Evolutionary conservation across 2,113 vertebrate species (phyloP), one percentile per base, ranked within the genome.

Genomic region (Tricholaema leucomelas): DNA sequence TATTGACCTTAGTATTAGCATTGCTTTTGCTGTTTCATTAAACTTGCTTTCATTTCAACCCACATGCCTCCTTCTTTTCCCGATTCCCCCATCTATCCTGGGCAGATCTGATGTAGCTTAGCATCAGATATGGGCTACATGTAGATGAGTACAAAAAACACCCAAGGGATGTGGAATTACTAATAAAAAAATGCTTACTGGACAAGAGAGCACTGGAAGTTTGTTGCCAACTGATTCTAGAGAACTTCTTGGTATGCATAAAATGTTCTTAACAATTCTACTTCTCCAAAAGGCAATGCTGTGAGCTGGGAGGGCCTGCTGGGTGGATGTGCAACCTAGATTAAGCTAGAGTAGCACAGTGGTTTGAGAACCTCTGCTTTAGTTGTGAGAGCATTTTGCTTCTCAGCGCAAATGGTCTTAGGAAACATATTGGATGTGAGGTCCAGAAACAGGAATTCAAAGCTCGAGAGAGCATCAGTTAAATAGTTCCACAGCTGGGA

Each of bases 241-340:
- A 88, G 60, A 80, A 72, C 30, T 17, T 63, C 46, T 33, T 74
- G 87, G 19, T 46, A 13, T 46, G 30, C 9, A 30, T 58, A 18
- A 46, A 56, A 56, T 36, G 46, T 66, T 58, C 65, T 65, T 38
- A 76, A 28, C 10, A 28, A 27, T 59, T 67, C 78, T n/a, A 33
- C 72, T 69, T 4, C 27, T 75, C 12, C 44, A n/a, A 38, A 59
- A 59, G 28, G 10, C 23, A 28, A 3, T 33, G 31, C 18, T 67
- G 7, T 67, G 31, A 42, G 11, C 25, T 23, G 23, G 13, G 44
- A 50, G 52, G 31, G 19, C 33, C 24, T 14, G 10, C 6, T 38
- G 6, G 23, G 23, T 64, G 30, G 27, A 19, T 5, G 7, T 23
- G 35, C 69, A 48, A 28, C 15, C 42, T 63, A 33, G 0, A 0